Conservation (phyloP, 2,888 invertebrate genomes). For the Tetramorium bicarinatum region DNA sequence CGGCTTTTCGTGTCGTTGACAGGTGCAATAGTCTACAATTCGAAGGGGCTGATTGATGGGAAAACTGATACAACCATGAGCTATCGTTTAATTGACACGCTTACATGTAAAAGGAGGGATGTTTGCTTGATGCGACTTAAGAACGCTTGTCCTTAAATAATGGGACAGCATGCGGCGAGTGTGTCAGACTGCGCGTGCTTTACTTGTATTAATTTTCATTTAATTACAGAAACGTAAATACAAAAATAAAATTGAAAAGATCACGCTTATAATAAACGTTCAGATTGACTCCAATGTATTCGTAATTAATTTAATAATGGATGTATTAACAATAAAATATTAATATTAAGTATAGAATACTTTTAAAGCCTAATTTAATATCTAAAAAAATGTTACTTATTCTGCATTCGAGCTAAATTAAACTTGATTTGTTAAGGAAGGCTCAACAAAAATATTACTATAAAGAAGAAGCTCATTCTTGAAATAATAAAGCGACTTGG, state of each 20-base stretch:
- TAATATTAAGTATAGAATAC: background rate
- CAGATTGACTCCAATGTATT: background rate
- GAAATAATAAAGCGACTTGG: background rate
- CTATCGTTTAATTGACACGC: constrained; percentile 75
- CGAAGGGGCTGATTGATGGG: constrained; percentile 73
- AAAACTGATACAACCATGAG: constrained; percentile 66
- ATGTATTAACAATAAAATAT: background rate
- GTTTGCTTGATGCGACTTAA: constrained; percentile 62
- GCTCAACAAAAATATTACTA: background rate
- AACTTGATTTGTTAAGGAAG: background rate
- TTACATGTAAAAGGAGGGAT: constrained; percentile 63
- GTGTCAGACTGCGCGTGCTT: constrained; percentile 16
- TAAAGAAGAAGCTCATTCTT: background rate
- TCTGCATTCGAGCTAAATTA: background rate
- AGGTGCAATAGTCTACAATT: constrained; percentile 58
- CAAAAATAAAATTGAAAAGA: background rate
- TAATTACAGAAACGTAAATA: background rate
- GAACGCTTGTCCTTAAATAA: constrained; percentile 72
- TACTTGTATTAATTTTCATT: constrained; percentile 7
- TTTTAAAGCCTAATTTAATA: background rate
- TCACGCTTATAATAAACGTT: background rate
- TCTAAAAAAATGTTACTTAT: background rate
- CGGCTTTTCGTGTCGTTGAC: constrained; percentile 37
- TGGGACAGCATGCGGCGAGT: constrained; percentile 59
- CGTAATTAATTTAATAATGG: background rate